Evolutionary conservation across 1,140 invertebrate species (phyloP), one percentile per base, ranked within the genome.

Genomic region (Leguminivora glycinivorella): DNA sequence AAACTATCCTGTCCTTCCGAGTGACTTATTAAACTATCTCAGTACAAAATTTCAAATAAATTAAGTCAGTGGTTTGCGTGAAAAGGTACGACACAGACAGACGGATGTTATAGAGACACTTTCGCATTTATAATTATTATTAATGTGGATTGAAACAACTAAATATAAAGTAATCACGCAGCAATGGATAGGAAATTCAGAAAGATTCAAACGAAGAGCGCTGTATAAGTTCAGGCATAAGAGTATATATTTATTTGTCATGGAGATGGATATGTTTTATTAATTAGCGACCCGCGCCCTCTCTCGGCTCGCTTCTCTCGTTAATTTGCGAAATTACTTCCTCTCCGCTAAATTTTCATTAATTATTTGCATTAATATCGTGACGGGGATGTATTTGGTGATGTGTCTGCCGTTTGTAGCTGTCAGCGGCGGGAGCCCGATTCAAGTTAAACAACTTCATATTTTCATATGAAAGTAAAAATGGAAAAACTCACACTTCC

Each of bases 241-340:
- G 58, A 63, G 14, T 29, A 17, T 29, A 63, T 29, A 29, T 29
- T 63, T 63, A 63, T 63, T 63, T 63, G 58, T 29, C 26, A 14
- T 10, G n/a, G 26, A 31, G 25, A 63, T 63, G 58, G 58, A 63
- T 63, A 63, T 63, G 58, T 63, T 63, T 63, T 63, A 63, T 63
- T 63, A 63, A 63, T 63, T 63, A 63, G 26, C 58, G 58, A 29
- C 25, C 58, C 26, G 14, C 24, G 58, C 26, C 12, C 26, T 17
- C 25, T 31, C 24, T 63, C 58, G 58, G 26, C 31, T 63, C 58
- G 58, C 58, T 63, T 29, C 58, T 63, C 58, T 14, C 56, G 25
- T 63, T 63, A 63, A 63, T 63, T 63, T 31, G 25, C 58, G 58
- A 29, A n/a, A 63, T 63, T 63, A 63, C 58, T 63, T 17, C 25